phyloP scores from a whole-genome alignment of 2,797 vertebrate genomes.

The Hippoglossus hippoglossus region DNA sequence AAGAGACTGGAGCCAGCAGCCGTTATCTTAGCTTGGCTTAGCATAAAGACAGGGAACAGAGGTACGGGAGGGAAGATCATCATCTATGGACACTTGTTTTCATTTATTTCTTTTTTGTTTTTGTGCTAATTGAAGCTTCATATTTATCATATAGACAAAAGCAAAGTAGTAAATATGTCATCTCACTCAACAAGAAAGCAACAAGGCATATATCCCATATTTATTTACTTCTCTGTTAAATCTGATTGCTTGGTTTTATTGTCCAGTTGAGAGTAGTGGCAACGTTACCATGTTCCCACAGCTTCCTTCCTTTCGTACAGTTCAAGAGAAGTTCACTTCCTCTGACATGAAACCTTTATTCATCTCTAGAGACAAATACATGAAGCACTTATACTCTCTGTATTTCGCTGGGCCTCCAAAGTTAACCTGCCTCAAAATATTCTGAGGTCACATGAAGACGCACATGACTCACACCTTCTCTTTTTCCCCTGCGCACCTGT shows the following conservation, averaged over 20 bases:
- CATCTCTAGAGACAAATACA: conserved; percentile 28
- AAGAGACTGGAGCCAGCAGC: neutral
- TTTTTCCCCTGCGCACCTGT: conserved; percentile 13
- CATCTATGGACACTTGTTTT: too few relatives aligned
- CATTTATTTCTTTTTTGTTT: too few relatives aligned
- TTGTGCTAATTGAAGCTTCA: too few relatives aligned
- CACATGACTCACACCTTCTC: conserved; percentile 28
- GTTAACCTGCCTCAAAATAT: conserved; percentile 46
- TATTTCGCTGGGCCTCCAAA: conserved; percentile 8
- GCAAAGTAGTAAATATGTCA: too few relatives aligned
- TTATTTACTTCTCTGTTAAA: neutral
- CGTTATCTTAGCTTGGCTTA: neutral
- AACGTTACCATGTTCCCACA: neutral
- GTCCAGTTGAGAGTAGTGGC: neutral
- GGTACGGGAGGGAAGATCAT: neutral
- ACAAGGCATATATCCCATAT: too few relatives aligned
- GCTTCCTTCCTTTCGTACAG: neutral
- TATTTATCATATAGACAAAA: too few relatives aligned
- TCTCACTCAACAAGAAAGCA: too few relatives aligned
- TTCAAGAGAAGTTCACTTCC: conserved; percentile 1
- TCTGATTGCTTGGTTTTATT: neutral
- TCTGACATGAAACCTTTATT: conserved; percentile 9
- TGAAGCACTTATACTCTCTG: conserved; percentile 2
- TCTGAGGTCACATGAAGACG: conserved; percentile 31
- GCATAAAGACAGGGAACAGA: neutral